Percentiles rank a stretch among this genome's conserved stretches.
phyloP scores from a whole-genome alignment of 2,888 invertebrate genomes.

The Idaea straminata region DNA sequence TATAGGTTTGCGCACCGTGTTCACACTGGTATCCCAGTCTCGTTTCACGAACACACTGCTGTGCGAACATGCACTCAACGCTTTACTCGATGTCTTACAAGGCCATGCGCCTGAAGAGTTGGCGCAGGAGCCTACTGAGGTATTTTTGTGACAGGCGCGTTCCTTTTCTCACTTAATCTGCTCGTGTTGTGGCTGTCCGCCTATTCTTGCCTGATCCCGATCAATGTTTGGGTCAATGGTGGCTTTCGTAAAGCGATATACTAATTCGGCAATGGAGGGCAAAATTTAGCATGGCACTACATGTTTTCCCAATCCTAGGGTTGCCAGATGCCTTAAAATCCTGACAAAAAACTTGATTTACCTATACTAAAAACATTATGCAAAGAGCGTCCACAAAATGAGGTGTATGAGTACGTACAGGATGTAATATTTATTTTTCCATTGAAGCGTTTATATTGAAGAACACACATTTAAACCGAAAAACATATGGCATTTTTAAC shows the following conservation, averaged over 20 bases:
- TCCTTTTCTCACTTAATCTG: constrained; percentile 19
- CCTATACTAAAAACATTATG: too few relatives aligned
- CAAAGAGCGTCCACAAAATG: too few relatives aligned
- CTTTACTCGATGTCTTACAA: constrained; percentile 94
- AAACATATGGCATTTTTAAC: too few relatives aligned
- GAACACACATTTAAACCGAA: too few relatives aligned
- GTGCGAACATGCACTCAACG: constrained; percentile 92
- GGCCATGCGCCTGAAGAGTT: constrained; percentile 93
- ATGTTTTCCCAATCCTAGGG: constrained; percentile 9
- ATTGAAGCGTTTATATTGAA: too few relatives aligned
- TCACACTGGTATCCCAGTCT: constrained; percentile 94
- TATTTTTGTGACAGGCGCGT: constrained; percentile 46
- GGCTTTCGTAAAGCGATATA: constrained; percentile 15
- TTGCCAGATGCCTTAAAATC: too few relatives aligned
- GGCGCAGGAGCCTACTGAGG: constrained; percentile 88
- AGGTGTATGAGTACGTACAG: too few relatives aligned
- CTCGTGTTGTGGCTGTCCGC: constrained; percentile 17
- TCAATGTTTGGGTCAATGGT: constrained; percentile 17
- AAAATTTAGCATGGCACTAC: constrained; percentile 17
- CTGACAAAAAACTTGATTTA: too few relatives aligned
- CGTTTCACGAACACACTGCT: constrained; percentile 89
- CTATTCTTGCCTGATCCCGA: constrained; percentile 15
- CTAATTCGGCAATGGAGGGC: constrained; percentile 13
- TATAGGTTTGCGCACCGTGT: constrained; percentile 91
- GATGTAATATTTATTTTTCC: too few relatives aligned